Conservation (phyloP, 2,797 vertebrate species). For the Balearica regulorum region DNA sequence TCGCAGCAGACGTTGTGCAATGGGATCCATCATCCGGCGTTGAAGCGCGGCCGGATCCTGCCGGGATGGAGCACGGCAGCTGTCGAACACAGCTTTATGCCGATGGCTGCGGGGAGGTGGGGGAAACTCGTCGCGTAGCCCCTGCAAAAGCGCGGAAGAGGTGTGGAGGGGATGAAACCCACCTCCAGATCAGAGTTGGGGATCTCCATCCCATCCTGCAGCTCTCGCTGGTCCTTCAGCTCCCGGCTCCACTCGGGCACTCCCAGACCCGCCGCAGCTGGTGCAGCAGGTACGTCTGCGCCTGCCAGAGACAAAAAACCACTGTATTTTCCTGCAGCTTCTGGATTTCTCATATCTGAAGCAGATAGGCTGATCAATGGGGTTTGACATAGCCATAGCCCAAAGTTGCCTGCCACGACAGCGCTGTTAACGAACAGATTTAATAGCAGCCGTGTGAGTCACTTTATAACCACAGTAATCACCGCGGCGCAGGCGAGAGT, state of each 20-base stretch:
- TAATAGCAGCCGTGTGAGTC: not conserved
- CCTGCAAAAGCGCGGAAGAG: not conserved
- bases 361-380: not conserved
- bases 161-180: not conserved
- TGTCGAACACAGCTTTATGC: fast-evolving
- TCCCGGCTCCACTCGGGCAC: not conserved
- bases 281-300: not conserved
- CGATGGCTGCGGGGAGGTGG: fast-evolving
- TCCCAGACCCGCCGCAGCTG: fast-evolving
- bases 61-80: not conserved
- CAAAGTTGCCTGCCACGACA: not conserved
- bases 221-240: not conserved
- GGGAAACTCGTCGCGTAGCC: not conserved
- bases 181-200: no score
- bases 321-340: not conserved
- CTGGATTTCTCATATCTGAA: not conserved
- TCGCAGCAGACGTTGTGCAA: not conserved
- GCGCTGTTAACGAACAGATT: not conserved
- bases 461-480: not conserved
- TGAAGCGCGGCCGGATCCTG: not conserved
- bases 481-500: fast-evolving
- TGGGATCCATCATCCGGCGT: not conserved
- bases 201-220: no score
- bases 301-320: not conserved
- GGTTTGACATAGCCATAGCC: not conserved